These are phyloP conservation scores for Lasioglossum zephyrum DNA, from an alignment of 2,888 invertebrate genomes.

Conservation along the genomic window DNA sequence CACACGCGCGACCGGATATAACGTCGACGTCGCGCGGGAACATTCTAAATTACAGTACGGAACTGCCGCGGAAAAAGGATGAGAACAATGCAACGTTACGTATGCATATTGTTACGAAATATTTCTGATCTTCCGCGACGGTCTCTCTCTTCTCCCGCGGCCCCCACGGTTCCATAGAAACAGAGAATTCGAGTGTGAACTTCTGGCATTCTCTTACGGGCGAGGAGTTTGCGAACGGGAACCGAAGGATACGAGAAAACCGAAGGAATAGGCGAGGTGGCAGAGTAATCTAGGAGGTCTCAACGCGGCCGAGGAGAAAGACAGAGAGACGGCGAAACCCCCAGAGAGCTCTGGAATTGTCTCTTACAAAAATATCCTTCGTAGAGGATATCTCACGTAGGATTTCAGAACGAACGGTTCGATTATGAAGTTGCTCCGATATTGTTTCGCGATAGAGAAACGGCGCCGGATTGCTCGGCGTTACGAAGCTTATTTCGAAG, in stretches of 20 bases:
- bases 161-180: slow-evolving; percentile 28
- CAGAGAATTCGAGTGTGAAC: slow-evolving; percentile 62
- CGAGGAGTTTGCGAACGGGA: slow-evolving; percentile 25
- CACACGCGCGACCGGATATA: slow-evolving; percentile 7
- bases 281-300: slow-evolving; percentile 56
- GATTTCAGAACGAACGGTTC: slow-evolving; percentile 38
- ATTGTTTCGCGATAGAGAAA: slow-evolving; percentile 24
- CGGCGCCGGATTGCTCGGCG: slow-evolving; percentile 1
- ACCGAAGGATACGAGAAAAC: slow-evolving; percentile 23
- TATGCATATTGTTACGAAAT: slow-evolving; percentile 47
- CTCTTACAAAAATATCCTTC: slow-evolving; percentile 46
- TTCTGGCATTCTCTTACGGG: slow-evolving; percentile 35
- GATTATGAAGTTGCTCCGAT: slow-evolving; percentile 48
- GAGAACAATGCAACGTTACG: slow-evolving; percentile 17
- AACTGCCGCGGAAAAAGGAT: slow-evolving; percentile 23
- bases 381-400: slow-evolving; percentile 38
- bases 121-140: slow-evolving; percentile 38
- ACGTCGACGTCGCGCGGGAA: slow-evolving; percentile 27
- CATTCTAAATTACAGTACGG: slow-evolving; percentile 16
- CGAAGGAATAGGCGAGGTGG: slow-evolving; percentile 41
- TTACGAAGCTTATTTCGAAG: slow-evolving; percentile 8
- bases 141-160: slow-evolving; percentile 9
- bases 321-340: slow-evolving; percentile 29
- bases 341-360: slow-evolving; percentile 49
- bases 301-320: slow-evolving; percentile 29